Conservation (phyloP, 2,113 vertebrate genomes). For the Coryphaenoides rupestris region DNA sequence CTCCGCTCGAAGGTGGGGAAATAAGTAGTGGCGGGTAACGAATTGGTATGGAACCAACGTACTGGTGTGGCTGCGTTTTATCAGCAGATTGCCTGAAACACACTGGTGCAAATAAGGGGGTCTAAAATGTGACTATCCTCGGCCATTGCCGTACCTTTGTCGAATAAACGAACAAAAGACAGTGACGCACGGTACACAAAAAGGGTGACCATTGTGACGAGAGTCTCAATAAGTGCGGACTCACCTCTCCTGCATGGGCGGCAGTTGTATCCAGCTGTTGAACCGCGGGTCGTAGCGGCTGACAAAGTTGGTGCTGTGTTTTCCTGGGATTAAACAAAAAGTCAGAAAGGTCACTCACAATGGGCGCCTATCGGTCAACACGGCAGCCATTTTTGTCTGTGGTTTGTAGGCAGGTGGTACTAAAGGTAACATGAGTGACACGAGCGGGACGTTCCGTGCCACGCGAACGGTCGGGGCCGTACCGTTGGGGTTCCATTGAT, state of each 20-base stretch:
- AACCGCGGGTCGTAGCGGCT: slow-evolving; percentile 98
- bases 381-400: no score
- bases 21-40: not conserved
- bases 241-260: slow-evolving; percentile 99
- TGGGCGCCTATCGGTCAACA: no score
- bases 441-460: slow-evolving; percentile 4
- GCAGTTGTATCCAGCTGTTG: slow-evolving; percentile 99
- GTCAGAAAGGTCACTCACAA: slow-evolving; percentile 2
- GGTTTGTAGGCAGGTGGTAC: no score
- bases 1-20: not conserved
- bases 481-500: slow-evolving; percentile 99
- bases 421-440: no score
- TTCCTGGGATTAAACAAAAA: slow-evolving; percentile 77
- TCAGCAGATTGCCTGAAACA: no score
- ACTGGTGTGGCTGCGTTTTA: no score
- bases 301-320: slow-evolving; percentile 98
- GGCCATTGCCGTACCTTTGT: no score
- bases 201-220: no score
- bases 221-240: not conserved
- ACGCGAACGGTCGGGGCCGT: slow-evolving; percentile 30
- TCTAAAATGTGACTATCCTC: no score
- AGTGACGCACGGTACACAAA: no score
- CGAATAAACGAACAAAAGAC: no score
- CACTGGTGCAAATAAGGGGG: no score
- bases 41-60: not conserved